Conservation (phyloP, 1,140 invertebrate genomes). For the Druon quercuslanigerum region DNA sequence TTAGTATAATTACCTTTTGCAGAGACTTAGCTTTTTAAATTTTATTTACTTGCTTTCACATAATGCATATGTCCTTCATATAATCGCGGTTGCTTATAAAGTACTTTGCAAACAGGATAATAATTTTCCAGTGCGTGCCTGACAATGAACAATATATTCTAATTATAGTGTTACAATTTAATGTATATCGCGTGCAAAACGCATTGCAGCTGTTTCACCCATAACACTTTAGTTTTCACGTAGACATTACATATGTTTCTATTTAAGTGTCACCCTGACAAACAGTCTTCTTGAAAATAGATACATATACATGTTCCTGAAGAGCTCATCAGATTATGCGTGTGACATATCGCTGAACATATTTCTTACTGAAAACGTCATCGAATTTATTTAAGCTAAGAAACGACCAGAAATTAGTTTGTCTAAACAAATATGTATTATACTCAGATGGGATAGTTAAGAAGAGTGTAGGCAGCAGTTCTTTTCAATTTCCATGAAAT, state of each 20-base stretch:
- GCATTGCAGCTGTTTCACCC: conserved; percentile 14
- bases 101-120: not conserved
- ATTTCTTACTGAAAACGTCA: conserved; percentile 12
- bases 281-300: conserved; percentile 17
- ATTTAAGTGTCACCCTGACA: conserved; percentile 18
- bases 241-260: conserved; percentile 22
- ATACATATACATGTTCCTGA: not conserved
- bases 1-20: too few species aligned
- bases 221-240: conserved; percentile 24
- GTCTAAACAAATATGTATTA: not conserved
- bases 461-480: not conserved
- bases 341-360: conserved; percentile 2
- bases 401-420: not conserved
- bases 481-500: not conserved
- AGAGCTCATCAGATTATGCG: conserved; percentile 1
- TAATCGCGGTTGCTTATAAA: not conserved
- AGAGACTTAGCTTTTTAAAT: too few species aligned
- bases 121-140: not conserved
- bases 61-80: not conserved
- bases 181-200: conserved; percentile 27
- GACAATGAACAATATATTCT: conserved; percentile 2
- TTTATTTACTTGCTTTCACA: not conserved
- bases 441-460: not conserved
- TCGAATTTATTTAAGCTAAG: conserved; percentile 14
- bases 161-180: conserved; percentile 29